These are phyloP conservation scores for Corvus moneduloides DNA, from an alignment of 2,113 vertebrate species.

Conservation along the genomic window DNA sequence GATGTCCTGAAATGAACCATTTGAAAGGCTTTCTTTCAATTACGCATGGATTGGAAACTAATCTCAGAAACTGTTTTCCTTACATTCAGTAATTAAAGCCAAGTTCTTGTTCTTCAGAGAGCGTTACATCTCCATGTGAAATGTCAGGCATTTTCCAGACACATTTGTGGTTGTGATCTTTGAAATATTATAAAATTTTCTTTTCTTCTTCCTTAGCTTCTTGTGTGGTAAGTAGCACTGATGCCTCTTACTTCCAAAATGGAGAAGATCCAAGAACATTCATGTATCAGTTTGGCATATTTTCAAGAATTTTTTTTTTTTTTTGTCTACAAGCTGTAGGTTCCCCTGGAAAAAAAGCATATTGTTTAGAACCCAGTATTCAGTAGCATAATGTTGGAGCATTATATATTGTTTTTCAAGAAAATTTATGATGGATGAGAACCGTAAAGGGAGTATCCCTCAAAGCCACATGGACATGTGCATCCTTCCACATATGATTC, in stretches of 20 bases:
- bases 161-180: not conserved
- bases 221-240: constrained; percentile 33
- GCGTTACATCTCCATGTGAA: not conserved
- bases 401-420: not conserved
- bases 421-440: not conserved
- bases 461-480: constrained; percentile 27
- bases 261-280: constrained; percentile 54
- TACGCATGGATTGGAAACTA: not conserved
- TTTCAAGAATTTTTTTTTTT: constrained; percentile 27
- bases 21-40: not conserved
- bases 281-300: constrained; percentile 28
- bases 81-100: constrained; percentile 2
- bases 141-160: not conserved
- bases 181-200: constrained; percentile 4
- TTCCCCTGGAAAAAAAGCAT: not conserved
- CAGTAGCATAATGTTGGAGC: not conserved
- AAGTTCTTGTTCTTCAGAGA: not conserved
- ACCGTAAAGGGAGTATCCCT: not conserved
- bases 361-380: not conserved
- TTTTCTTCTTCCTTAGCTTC: not conserved
- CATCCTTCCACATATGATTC: constrained; percentile 53
- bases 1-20: constrained; percentile 29
- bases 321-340: not conserved
- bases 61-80: not conserved
- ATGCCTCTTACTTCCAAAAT: constrained; percentile 2